Evolutionary conservation across 1,140 invertebrate genomes (phyloP), one percentile per base, ranked within the genome.

Genomic region (Maconellicoccus hirsutus): DNA sequence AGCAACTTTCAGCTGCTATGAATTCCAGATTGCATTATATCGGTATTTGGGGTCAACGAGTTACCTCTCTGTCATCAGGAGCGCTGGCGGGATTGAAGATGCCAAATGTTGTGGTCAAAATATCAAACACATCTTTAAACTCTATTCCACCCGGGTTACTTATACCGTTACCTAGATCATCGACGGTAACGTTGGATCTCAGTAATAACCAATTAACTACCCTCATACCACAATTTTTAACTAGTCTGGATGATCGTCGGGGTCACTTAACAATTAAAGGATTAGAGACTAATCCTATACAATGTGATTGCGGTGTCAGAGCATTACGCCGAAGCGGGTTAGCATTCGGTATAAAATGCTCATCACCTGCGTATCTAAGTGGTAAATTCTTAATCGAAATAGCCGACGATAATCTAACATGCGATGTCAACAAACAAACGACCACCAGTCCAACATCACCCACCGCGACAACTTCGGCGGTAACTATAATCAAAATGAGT

Each of bases 141-240:
- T 81, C 83, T 0, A 80, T 95, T 72, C 90, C 91, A 1, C 86
- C 90, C 4, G 86, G 91, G 0, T 77, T 95, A 22, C 85, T 96
- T 70, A 92, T 94, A 75, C 90, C 92, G 0, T 84, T 96, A n/a
- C 93, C 93, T 0, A 84, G 91, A 75, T 95, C 92, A 2, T 91
- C 90, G 0, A 84, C 86, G 71, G 85, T 95, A 19, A 84, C 81
- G 7, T 80, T 95, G 0, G 88, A 94, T 77, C 83, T 95, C 0
- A 82, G 84, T n/a, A 87, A 88, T 10, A 92, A 87, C 76, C 87
- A 88, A 77, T 81, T 96, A 52, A 83, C 83, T 4, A 89, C 86
- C 0, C 77, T 95, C 1, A 85, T 87, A 70, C 84, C 88, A 0
- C 90, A 92, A 75, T 82, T 94, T 63, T 79, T 95, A 8, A 83